Evolutionary conservation across 2,888 invertebrate species (phyloP).

Genomic region (Phortica okadai): DNA sequence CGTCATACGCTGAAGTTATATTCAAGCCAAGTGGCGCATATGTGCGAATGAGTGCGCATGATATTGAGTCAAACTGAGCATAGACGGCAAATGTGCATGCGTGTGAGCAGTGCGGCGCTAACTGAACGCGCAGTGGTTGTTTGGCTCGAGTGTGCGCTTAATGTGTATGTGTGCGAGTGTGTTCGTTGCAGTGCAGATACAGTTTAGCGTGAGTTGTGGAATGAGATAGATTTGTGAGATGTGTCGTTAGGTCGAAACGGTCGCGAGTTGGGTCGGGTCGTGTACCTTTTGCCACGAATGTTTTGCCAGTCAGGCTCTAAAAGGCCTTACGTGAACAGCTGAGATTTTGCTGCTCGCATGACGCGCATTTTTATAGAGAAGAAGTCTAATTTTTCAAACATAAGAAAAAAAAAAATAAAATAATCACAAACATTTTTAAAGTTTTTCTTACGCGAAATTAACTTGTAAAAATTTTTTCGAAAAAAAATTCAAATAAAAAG

Average conservation of each 20-base stretch:
- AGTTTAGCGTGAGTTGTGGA: conserved; percentile 63
- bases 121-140: conserved; percentile 40
- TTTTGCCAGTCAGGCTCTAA: conserved; percentile 78
- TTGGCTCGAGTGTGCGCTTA: conserved; percentile 12
- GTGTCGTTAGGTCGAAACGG: conserved; percentile 78
- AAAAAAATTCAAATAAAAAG: conserved; percentile 20
- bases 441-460: conserved; percentile 16
- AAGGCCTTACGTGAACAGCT: conserved; percentile 77
- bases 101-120: conserved; percentile 56
- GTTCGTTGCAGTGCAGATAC: conserved; percentile 33
- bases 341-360: conserved; percentile 75
- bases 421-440: conserved; percentile 30
- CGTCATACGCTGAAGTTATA: too few relatives aligned
- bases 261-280: conserved; percentile 78
- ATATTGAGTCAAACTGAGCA: conserved; percentile 57
- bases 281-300: conserved; percentile 78
- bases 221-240: conserved; percentile 76
- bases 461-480: neutral
- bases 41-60: conserved; percentile 53
- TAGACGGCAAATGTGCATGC: conserved; percentile 28
- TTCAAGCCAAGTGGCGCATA: conserved; percentile 1
- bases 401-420: conserved; percentile 45
- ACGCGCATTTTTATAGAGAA: conserved; percentile 70
- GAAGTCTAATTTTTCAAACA: conserved; percentile 47
- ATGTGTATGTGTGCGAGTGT: conserved; percentile 38